Percentiles rank a stretch among this genome's conserved stretches.
These are phyloP conservation scores for Rosalia funebris DNA, from an alignment of 2,888 invertebrate genomes.

Conservation along the genomic window DNA sequence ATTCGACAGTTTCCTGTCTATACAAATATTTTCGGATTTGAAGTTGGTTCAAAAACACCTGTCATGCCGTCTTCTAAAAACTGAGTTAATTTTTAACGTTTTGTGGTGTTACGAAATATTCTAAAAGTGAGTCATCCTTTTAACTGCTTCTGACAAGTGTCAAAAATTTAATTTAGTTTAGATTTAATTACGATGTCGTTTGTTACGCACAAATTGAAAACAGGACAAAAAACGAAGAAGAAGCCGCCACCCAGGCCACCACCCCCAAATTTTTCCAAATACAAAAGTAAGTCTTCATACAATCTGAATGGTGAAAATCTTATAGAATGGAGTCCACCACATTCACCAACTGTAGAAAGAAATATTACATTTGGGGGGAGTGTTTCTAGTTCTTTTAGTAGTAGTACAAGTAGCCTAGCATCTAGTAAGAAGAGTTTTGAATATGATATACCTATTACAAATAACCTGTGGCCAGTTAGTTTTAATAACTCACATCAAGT, in stretches of 20 bases:
- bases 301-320: constrained; percentile 61
- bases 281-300: constrained; percentile 58
- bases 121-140: too few species aligned
- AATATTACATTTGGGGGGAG: constrained; percentile 57
- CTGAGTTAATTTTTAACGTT: too few species aligned
- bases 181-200: constrained; percentile 40
- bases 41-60: too few species aligned
- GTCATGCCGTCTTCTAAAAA: too few species aligned
- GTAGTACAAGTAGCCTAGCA: constrained; percentile 66
- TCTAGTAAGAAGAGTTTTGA: constrained; percentile 87
- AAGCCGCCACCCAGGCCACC: constrained; percentile 79
- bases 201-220: constrained; percentile 38
- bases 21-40: too few species aligned
- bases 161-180: constrained; percentile 12
- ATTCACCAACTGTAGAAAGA: constrained; percentile 59
- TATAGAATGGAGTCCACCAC: constrained; percentile 67
- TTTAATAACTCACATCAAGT: constrained; percentile 1
- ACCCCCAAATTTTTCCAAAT: constrained; percentile 68
- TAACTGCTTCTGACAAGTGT: constrained; percentile 1
- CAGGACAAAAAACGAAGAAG: constrained; percentile 65
- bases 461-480: constrained; percentile 57
- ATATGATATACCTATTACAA: constrained; percentile 66
- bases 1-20: too few species aligned
- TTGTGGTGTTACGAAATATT: too few species aligned
- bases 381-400: constrained; percentile 61